Conservation (phyloP, 2,113 vertebrate genomes). For the Tyrannus savana region DNA sequence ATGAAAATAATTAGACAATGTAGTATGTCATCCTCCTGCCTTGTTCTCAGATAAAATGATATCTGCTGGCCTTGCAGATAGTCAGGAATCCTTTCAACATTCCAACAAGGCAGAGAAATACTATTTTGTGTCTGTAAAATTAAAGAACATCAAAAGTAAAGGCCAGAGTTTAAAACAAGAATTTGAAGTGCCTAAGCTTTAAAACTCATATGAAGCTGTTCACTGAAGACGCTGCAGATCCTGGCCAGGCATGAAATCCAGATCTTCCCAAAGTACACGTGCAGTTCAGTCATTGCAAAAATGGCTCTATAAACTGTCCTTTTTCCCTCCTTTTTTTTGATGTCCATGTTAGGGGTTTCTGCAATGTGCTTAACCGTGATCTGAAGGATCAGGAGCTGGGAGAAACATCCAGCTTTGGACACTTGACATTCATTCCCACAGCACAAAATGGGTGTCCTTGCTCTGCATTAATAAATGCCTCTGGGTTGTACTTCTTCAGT, state of each 20-base stretch:
- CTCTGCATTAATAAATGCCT: neutral
- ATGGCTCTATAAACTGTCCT: neutral
- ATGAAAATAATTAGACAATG: conserved; percentile 29
- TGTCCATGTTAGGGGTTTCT: neutral
- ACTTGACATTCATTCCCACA: neutral
- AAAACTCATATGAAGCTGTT: neutral
- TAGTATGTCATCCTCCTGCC: neutral
- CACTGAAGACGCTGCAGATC: neutral
- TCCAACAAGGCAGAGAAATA: neutral
- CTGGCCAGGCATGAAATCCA: neutral
- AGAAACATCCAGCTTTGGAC: neutral
- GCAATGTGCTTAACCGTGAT: neutral
- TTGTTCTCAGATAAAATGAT: neutral
- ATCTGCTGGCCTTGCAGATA: conserved; percentile 39
- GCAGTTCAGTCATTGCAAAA: neutral
- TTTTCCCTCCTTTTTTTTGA: too few relatives aligned
- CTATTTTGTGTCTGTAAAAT: neutral
- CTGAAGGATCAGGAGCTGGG: neutral
- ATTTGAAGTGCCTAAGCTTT: neutral
- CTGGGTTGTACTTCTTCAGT: neutral
- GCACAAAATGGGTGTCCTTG: neutral
- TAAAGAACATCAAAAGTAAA: neutral
- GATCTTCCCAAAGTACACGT: neutral
- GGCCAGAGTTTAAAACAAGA: neutral
- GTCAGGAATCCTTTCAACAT: neutral